Evolutionary conservation across 2,888 invertebrate species (phyloP).

Genomic region (Girardia tigrina): DNA sequence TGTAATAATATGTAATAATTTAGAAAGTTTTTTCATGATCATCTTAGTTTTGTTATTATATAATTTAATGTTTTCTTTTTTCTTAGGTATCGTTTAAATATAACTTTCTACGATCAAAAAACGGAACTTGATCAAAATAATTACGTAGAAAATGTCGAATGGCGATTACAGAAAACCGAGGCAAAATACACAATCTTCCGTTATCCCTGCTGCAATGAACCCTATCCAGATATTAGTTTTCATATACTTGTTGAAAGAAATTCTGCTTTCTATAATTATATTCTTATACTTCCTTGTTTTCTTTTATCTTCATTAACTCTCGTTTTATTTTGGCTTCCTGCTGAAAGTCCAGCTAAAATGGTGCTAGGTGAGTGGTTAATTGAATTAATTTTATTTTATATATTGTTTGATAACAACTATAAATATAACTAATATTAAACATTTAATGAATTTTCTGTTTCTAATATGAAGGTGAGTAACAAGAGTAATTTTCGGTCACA

Average conservation of each 20-base stretch:
- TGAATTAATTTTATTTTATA: no score
- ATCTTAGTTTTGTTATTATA: background rate
- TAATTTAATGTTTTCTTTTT: no score
- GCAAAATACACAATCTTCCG: constrained; percentile 20
- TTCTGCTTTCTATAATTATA: constrained; percentile 38
- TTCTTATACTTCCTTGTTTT: constrained; percentile 38
- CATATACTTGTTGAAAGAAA: constrained; percentile 35
- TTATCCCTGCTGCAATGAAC: constrained; percentile 36
- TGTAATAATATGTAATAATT: no score
- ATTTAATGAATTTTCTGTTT: no score
- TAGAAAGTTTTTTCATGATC: no score
- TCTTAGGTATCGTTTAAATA: constrained; percentile 32
- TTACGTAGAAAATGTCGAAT: constrained; percentile 36
- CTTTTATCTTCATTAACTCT: constrained; percentile 38
- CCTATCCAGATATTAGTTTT: constrained; percentile 36
- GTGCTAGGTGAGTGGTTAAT: constrained; percentile 35
- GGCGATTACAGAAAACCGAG: constrained; percentile 21
- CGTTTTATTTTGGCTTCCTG: constrained; percentile 39
- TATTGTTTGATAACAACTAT: no score
- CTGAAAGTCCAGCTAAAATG: constrained; percentile 38
- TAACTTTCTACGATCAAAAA: constrained; percentile 36
- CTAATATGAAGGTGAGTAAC: no score
- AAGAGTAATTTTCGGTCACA: no score
- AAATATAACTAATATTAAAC: no score
- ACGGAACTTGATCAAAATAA: constrained; percentile 23